Conservation (phyloP, 2,888 invertebrate genomes). For the Drosophila longiperda region DNA sequence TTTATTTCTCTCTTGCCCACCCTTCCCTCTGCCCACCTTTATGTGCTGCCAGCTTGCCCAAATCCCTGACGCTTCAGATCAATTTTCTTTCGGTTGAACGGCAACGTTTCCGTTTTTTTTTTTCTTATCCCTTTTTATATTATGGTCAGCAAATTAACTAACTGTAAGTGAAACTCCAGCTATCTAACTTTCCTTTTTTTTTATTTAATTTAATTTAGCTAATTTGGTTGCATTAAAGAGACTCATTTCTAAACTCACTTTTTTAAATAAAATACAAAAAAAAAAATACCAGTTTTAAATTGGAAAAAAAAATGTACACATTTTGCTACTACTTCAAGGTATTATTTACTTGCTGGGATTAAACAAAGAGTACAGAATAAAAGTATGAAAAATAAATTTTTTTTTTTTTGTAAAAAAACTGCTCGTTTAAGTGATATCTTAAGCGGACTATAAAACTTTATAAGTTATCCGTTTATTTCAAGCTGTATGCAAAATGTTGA, state of each 20-base stretch:
- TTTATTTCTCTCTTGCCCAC: background rate
- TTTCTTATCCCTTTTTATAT: too few relatives aligned
- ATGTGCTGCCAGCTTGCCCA: too few relatives aligned
- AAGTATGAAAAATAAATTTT: background rate
- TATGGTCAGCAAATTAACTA: too few relatives aligned
- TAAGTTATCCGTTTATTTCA: background rate
- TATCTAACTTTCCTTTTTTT: background rate
- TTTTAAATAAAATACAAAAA: background rate
- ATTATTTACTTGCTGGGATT: background rate
- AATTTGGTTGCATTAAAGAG: constrained; percentile 1
- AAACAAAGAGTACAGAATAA: background rate
- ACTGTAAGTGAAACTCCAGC: background rate
- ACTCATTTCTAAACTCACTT: too few relatives aligned
- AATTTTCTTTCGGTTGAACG: background rate
- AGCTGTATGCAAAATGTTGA: background rate
- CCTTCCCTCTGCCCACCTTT: background rate
- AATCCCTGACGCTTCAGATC: too few relatives aligned
- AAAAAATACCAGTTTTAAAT: background rate
- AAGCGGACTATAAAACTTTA: background rate
- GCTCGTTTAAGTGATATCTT: background rate
- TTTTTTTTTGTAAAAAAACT: background rate
- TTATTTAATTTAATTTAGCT: constrained; percentile 10
- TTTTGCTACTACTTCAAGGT: background rate
- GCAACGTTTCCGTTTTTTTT: background rate
- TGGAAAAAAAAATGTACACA: background rate